These are phyloP conservation scores for Seladonia tumulorum DNA, from an alignment of 2,888 invertebrate species.

Conservation along the genomic window DNA sequence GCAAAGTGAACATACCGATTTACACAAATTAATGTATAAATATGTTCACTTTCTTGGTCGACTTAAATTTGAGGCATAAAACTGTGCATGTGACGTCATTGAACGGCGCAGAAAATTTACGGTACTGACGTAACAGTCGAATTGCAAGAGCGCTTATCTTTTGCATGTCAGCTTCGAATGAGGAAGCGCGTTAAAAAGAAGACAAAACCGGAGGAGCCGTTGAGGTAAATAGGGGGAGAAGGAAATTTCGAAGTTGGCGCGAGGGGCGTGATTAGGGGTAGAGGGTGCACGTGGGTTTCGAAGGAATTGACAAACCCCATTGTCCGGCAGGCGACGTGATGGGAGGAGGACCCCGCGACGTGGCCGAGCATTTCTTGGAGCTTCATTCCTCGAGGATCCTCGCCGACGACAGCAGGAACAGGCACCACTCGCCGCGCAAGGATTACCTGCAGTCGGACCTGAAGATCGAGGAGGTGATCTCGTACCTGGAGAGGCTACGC, in stretches of 20 bases:
- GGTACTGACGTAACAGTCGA: neutral
- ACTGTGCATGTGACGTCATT: neutral
- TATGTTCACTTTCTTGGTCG: neutral
- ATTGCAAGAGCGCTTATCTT: neutral
- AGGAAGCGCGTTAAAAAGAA: neutral
- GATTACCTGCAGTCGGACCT: constrained; percentile 78
- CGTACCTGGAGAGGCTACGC: constrained; percentile 80
- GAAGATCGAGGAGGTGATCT: constrained; percentile 79
- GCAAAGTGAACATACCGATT: neutral
- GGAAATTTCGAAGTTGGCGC: neutral
- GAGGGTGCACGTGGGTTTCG: neutral
- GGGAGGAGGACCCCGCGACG: constrained; percentile 80
- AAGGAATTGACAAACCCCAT: neutral
- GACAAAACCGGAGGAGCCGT: neutral
- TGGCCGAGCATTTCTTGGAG: constrained; percentile 82
- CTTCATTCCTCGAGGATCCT: constrained; percentile 78
- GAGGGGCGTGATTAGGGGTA: neutral
- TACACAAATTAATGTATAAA: neutral
- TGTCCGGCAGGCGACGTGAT: constrained; percentile 78
- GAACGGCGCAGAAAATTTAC: neutral
- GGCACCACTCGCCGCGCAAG: constrained; percentile 77
- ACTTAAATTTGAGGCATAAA: neutral
- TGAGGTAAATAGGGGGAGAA: neutral
- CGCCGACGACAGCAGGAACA: constrained; percentile 74
- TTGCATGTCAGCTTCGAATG: constrained; percentile 2